These are phyloP conservation scores for Drosophila jambulina DNA, from an alignment of 1,140 invertebrate species.

Conservation along the genomic window DNA sequence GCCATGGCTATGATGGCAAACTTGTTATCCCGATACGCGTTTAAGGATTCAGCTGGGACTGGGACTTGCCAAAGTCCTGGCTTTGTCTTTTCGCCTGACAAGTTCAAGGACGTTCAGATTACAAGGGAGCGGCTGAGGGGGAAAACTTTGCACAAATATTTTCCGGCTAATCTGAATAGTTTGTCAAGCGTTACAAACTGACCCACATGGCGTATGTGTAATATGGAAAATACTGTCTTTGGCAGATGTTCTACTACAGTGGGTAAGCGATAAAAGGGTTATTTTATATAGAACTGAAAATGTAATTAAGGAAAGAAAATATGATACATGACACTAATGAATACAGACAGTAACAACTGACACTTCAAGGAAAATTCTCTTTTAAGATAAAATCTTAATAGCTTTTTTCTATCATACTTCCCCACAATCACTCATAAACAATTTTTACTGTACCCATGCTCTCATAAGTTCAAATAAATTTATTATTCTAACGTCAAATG, in stretches of 20 bases:
- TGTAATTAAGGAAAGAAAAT: neutral
- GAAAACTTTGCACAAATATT: constrained; percentile 9
- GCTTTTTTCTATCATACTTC: neutral
- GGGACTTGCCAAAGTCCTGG: constrained; percentile 27
- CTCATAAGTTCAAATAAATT: constrained; percentile 7
- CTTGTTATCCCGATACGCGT: constrained; percentile 70
- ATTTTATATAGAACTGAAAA: neutral
- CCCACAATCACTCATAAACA: neutral
- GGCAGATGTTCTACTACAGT: constrained; percentile 24
- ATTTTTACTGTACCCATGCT: neutral
- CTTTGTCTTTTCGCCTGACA: constrained; percentile 39
- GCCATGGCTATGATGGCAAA: constrained; percentile 63
- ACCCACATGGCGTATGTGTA: constrained; percentile 59
- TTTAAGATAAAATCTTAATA: neutral
- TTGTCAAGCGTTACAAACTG: constrained; percentile 50
- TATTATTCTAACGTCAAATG: constrained; percentile 33
- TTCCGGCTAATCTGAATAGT: constrained; percentile 18
- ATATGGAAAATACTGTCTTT: constrained; percentile 14
- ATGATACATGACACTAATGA: neutral
- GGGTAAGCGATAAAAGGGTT: no score
- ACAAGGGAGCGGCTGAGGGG: neutral
- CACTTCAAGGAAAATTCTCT: neutral
- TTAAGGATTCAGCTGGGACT: constrained; percentile 24
- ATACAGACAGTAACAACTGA: neutral
- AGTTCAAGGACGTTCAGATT: constrained; percentile 78